A percentile compares a stretch with the other conserved stretches of the same genome.
These are phyloP conservation scores for Nyctibius bracteatus DNA, from an alignment of 2,113 vertebrate species.

Conservation along the genomic window DNA sequence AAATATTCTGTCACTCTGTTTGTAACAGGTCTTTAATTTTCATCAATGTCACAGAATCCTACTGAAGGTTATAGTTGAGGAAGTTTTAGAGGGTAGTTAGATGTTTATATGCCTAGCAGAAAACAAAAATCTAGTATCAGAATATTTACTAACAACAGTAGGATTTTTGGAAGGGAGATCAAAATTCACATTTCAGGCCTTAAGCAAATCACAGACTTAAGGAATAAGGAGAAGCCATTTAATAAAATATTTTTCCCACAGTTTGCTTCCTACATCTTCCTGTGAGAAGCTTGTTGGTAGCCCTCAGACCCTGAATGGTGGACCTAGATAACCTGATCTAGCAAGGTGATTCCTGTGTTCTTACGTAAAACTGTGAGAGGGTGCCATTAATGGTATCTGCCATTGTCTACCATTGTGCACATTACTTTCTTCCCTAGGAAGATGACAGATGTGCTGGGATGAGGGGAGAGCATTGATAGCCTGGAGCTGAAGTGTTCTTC, in stretches of 20 bases:
- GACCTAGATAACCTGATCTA: background rate
- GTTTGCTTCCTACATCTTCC: background rate
- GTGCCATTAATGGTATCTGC: background rate
- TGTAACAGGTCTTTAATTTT: background rate
- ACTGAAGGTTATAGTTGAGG: background rate
- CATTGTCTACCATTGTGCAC: background rate
- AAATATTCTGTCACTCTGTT: background rate
- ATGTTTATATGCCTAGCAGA: background rate
- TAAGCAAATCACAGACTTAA: background rate
- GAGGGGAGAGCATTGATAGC: background rate
- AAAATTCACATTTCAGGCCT: background rate
- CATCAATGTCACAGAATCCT: background rate
- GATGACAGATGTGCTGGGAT: background rate
- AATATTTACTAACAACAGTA: background rate
- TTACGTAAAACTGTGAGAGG: background rate
- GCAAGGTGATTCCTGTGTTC: background rate
- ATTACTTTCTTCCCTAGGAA: background rate
- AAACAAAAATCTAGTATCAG: background rate
- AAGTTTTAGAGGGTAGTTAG: background rate
- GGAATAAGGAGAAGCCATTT: background rate
- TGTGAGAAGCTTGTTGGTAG: background rate
- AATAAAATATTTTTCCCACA: background rate
- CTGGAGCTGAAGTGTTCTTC: background rate
- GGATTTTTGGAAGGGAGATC: background rate
- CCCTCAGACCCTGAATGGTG: background rate